Percentiles rank a stretch among this genome's conserved stretches.
Evolutionary conservation across 1,140 invertebrate genomes (phyloP).

Genomic region (Lasioglossum baleicum): DNA sequence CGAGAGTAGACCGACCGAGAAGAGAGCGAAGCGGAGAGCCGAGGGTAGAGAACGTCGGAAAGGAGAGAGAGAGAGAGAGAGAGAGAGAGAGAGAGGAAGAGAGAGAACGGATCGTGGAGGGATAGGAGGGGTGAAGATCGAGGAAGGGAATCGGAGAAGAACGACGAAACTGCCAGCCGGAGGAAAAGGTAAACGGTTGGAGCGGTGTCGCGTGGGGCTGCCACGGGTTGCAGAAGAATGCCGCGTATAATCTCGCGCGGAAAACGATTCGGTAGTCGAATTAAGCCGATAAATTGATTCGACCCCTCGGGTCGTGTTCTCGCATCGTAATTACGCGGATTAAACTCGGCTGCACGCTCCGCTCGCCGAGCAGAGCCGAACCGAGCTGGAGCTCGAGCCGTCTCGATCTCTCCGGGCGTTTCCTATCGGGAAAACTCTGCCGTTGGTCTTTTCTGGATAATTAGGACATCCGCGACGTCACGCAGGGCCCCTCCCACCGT

Average conservation of each 20-base stretch:
- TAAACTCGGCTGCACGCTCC: conserved; percentile 17
- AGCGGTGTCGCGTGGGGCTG: not conserved
- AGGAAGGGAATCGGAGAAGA: conserved; percentile 5
- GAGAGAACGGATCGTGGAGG: not conserved
- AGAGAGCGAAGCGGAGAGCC: conserved; percentile 7
- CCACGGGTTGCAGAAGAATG: conserved; percentile 30
- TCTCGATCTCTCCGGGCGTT: not conserved
- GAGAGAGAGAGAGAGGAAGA: not conserved
- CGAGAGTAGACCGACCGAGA: conserved; percentile 29
- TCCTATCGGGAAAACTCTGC: conserved; percentile 14
- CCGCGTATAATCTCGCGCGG: conserved; percentile 37
- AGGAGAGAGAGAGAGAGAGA: not conserved
- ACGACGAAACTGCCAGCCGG: not conserved
- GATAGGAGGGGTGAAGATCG: conserved; percentile 19
- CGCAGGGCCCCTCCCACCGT: too few relatives aligned
- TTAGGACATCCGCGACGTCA: not conserved
- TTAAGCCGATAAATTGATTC: conserved; percentile 54
- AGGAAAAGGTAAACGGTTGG: conserved; percentile 7
- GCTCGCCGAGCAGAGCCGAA: not conserved
- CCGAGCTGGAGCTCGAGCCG: not conserved
- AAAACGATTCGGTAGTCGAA: conserved; percentile 50
- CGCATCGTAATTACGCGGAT: conserved; percentile 53
- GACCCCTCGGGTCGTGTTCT: conserved; percentile 52
- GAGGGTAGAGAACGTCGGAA: not conserved
- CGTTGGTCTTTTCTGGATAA: not conserved